Conservation (phyloP, 2,113 vertebrate species). For the Propithecus coquereli region DNA sequence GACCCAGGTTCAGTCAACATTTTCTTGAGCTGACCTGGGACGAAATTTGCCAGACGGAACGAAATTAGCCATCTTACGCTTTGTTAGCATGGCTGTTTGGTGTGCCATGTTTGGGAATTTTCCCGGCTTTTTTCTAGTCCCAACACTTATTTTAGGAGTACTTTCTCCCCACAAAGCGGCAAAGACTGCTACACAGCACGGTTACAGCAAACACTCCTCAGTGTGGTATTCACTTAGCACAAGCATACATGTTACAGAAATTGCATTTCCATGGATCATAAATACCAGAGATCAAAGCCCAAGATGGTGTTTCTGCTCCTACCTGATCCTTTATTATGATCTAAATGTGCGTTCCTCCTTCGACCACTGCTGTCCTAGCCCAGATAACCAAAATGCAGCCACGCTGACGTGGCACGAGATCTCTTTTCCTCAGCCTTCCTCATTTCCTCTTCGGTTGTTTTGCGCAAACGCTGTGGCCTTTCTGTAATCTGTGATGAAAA, state of each 20-base stretch:
- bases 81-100: neutral
- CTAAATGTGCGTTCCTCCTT: neutral
- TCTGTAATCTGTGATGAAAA: constrained; percentile 51
- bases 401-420: neutral
- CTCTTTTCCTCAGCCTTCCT: neutral
- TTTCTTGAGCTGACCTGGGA: neutral
- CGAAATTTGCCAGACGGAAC: neutral
- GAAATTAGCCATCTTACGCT: neutral
- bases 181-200: neutral
- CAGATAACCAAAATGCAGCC: neutral
- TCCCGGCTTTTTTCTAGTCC: neutral
- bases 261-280: constrained; percentile 33
- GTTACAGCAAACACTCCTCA: neutral
- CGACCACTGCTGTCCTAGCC: neutral
- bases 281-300: constrained; percentile 34
- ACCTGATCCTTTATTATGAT: constrained; percentile 2
- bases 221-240: neutral
- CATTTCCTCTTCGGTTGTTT: neutral
- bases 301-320: neutral
- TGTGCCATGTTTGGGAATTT: neutral
- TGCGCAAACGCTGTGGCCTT: neutral
- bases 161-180: neutral
- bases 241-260: constrained; percentile 19
- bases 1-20: constrained; percentile 33
- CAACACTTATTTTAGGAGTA: neutral